Conservation (phyloP, 1,140 invertebrate genomes). For the Drosophila pallidifrons region DNA sequence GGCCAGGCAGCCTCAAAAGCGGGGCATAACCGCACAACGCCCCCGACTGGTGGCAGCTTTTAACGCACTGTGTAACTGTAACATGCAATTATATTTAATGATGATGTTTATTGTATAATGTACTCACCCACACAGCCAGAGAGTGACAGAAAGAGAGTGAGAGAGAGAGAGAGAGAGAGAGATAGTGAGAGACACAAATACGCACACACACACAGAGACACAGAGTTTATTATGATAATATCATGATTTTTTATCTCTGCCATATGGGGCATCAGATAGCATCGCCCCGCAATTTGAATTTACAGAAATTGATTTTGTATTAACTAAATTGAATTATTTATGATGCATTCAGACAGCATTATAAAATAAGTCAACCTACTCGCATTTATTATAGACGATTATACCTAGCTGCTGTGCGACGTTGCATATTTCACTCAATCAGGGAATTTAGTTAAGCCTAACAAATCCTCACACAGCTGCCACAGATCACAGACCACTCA, state of each 20-base stretch:
- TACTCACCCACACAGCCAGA: slow-evolving; percentile 41
- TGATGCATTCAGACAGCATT: slow-evolving; percentile 60
- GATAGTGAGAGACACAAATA: slow-evolving; percentile 2
- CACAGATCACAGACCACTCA: slow-evolving; percentile 17
- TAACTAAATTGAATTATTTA: slow-evolving; percentile 81
- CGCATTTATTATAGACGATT: slow-evolving; percentile 46
- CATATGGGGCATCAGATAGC: slow-evolving; percentile 21
- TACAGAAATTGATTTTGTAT: slow-evolving; percentile 76
- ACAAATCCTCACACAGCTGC: slow-evolving; percentile 47
- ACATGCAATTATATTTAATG: slow-evolving; percentile 82
- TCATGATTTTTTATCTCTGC: slow-evolving; percentile 60
- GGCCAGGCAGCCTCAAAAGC: neutral
- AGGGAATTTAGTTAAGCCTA: slow-evolving; percentile 44
- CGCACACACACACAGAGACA: slow-evolving; percentile 5
- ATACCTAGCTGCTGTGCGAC: slow-evolving; percentile 39
- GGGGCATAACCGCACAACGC: slow-evolving; percentile 36
- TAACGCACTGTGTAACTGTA: slow-evolving; percentile 70
- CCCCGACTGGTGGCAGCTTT: slow-evolving; percentile 36
- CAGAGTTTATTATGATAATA: slow-evolving; percentile 55
- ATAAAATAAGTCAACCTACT: slow-evolving; percentile 55
- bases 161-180: neutral
- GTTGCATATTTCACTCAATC: slow-evolving; percentile 48
- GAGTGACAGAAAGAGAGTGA: neutral
- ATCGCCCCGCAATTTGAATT: slow-evolving; percentile 49
- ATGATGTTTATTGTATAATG: slow-evolving; percentile 77